Evolutionary conservation across 1,140 invertebrate species (phyloP), one percentile per base, ranked within the genome.

Genomic region (Cardiocondyla obscurior): DNA sequence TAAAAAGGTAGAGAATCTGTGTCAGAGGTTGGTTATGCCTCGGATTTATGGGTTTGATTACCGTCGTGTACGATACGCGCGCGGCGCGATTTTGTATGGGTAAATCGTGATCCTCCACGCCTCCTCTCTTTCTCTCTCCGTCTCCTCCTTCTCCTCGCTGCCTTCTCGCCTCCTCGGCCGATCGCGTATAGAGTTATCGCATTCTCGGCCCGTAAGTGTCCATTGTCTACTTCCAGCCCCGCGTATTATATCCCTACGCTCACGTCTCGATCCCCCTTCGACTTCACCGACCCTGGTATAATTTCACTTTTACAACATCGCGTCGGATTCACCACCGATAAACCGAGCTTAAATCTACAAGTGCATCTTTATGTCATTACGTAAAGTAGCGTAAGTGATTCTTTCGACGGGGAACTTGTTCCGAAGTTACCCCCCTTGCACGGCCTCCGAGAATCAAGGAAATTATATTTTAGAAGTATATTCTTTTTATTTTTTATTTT

Each of bases 81-180:
- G 79, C 82, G 46, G 33, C 70, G 85, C 82, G 90, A 90, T 91
- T 92, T 90, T 90, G 86, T 92, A 91, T 90, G 89, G 88, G 86
- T 90, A 90, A 91, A 89, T 92, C 91, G 91, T 92, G 91, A 92
- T 92, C 90, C 83, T 92, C 90, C 91, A 92, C 91, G 91, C 91
- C 91, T 90, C 74, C 81, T 49, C 86, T 73, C 70, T 62, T 49
- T 81, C 44, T 58, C 65, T 49, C 22, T 39, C 22, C 30, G 6
- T 36, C 42, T 28, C 49, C 28, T 55, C 10, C 33, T 33, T 25
- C 73, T 33, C 46, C 72, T 49, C 72, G 70, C 39, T 49, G 64
- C 60, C 81, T 74, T 60, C 30, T 57, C 79, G 62, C 79, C 69
- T 67, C 81, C 83, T 86, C 57, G 58, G 33, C 64, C 79, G 81